phyloP scores from a whole-genome alignment of 2,888 invertebrate species.

The Aphelenchoides bicaudatus region DNA sequence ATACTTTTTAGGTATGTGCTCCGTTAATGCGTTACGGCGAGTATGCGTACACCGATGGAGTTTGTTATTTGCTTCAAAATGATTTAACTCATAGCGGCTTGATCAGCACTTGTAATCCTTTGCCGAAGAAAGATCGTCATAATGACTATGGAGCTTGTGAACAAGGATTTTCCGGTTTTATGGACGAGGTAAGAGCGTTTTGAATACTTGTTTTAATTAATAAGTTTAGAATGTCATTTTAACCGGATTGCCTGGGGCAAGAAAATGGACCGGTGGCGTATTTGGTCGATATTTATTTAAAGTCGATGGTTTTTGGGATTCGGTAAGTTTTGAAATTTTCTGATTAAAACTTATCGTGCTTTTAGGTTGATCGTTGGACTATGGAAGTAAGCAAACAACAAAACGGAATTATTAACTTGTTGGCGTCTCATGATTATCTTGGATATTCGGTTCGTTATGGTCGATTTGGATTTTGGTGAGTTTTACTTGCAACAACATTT shows the following conservation, averaged over 20 bases:
- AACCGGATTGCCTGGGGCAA: constrained; percentile 55
- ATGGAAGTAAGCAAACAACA: constrained; percentile 38
- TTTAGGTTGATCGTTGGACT: constrained; percentile 41
- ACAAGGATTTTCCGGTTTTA: constrained; percentile 57
- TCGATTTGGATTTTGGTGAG: constrained; percentile 50
- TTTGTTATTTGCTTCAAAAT: constrained; percentile 54
- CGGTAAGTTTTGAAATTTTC: too few species aligned
- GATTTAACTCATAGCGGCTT: constrained; percentile 29
- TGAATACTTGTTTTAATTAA: neutral
- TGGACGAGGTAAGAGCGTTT: constrained; percentile 40
- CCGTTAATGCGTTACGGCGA: constrained; percentile 50
- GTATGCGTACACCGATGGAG: constrained; percentile 53
- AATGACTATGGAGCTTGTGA: constrained; percentile 59
- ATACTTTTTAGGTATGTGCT: constrained; percentile 50
- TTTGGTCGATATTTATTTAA: constrained; percentile 36
- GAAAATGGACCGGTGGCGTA: constrained; percentile 59
- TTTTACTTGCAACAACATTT: neutral
- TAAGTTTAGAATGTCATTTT: constrained; percentile 42
- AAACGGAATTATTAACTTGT: constrained; percentile 35
- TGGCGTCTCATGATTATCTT: constrained; percentile 55
- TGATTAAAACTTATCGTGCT: too few species aligned
- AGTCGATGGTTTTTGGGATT: constrained; percentile 31
- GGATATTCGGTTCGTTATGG: constrained; percentile 59
- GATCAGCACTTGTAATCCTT: constrained; percentile 34
- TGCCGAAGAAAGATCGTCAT: constrained; percentile 47